Evolutionary conservation across 2,888 invertebrate genomes (phyloP), one percentile per base, ranked within the genome.

Genomic region (Pristionchus entomophagus): DNA sequence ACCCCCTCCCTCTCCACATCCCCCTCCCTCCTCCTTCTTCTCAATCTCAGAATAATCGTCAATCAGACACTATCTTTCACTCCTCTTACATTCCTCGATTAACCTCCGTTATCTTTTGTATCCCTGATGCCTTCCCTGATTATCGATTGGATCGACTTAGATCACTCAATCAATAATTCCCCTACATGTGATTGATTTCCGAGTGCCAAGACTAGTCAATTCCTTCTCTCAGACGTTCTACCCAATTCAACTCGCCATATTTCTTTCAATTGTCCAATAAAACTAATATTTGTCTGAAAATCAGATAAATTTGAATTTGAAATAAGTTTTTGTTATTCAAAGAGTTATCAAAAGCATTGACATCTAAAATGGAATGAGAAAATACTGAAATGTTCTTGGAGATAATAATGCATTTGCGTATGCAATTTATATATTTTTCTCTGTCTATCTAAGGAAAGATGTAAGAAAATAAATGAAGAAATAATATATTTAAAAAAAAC

Each of bases 231-330:
- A 5, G 38, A 10, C 22, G 14, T 69, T 38, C 38, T 35, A 35
- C 22, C 38, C 38, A 41, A 17, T 17, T 38, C 22, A n/a, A 41
- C 38, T 69, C 19, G 69, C 69, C 69, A 41, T n/a, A 35, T 38
- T 69, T 69, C 65, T 69, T 38, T 69, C 69, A 69, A 69, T n/a
- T 69, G 38, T 69, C 38, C 38, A 69, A 22, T 35, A 69, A 38
- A 69, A 22, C 17, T 35, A n/a, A n/a, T n/a, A n/a, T 35, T 65
- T n/a, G 22, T 65, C 65, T 35, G 35, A 65, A 29, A 65, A 8
- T 65, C 2, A 29, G 35, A 5, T 59, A 3, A 51, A n/a, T n/a
- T n/a, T n/a, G n/a, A n/a, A n/a, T n/a, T n/a, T n/a, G n/a, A n/a
- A n/a, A n/a, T n/a, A n/a, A n/a, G n/a, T n/a, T n/a, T n/a, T n/a